Base-by-base conservation (phyloP, 2,888 invertebrate species). In the Xestia ashworthii region DNA sequence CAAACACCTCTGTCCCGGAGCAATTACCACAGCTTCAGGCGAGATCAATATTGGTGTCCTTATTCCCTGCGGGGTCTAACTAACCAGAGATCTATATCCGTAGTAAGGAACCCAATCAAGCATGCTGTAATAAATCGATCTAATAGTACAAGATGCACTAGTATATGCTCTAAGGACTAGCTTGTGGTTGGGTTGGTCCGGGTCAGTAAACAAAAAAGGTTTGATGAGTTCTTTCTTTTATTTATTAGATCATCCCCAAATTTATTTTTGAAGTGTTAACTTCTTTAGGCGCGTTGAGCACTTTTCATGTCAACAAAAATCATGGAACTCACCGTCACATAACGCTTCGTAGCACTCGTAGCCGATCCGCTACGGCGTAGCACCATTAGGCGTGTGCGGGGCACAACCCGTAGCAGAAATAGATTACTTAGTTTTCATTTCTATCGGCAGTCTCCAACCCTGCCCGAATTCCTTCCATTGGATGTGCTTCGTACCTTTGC, bases 41-140 rank as follows among this genome's bases (percentile, higher is more conserved):
- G 6, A 62, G n/a, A 64, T 64, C 67, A 80, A 68, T 80, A 68
- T 80, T 80, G 55, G 80, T 55, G 55, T 38, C 32, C 12, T 14
- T 32, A 55, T 58, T 80, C 62, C 64, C 62, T 22, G 16, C 8
- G 48, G 79, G 4, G 48, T 44, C 25, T 11, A 68, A 68, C 62
- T 55, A 41, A 41, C 4, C 32, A 41, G 41, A 72, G 41, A 55
- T 68, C 46, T 53, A 53, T 32, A 62, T 58, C 41, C 55, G 41
- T 68, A 14, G 53, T 67, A n/a, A 48, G 8, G 9, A 67, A 73
- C 53, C 67, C 73, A 74, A 79, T 68, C 80, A 74, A 73, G 48
- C 41, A 50, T 80, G 19, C 48, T 41, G 65, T 32, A 19, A 71
- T 66, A 65, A 78, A 78, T 71, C 58, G 65, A 44, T 41, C 22